These are phyloP conservation scores for Gallinago solitaria DNA, from an alignment of 2,797 vertebrate species.

Conservation along the genomic window DNA sequence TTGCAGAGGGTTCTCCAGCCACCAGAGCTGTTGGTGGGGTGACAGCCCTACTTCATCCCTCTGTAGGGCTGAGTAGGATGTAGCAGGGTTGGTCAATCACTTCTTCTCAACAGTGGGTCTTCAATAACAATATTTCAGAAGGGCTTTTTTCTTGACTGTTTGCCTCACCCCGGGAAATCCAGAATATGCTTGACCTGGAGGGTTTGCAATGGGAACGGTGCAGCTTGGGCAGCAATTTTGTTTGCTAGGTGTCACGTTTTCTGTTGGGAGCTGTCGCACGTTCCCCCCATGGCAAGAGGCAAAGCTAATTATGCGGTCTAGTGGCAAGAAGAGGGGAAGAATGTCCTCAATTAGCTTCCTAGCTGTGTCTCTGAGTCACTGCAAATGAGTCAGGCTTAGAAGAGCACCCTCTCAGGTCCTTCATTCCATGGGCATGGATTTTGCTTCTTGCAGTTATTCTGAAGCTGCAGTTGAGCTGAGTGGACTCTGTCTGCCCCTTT, in stretches of 20 bases:
- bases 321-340: not conserved
- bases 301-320: not conserved
- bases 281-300: not conserved
- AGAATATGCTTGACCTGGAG: not conserved
- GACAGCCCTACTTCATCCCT: not conserved
- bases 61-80: not conserved
- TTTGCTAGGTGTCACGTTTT: not conserved
- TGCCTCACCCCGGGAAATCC: not conserved
- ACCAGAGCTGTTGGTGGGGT: not conserved
- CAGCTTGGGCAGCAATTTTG: not conserved
- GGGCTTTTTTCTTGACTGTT: not conserved
- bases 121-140: not conserved
- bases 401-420: not conserved
- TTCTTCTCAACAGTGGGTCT: not conserved
- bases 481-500: not conserved
- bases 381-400: not conserved
- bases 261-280: not conserved
- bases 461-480: not conserved
- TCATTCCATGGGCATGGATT: fast-evolving
- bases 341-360: not conserved
- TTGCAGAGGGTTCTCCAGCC: not conserved
- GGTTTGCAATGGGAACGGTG: not conserved
- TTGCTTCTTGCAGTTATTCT: not conserved
- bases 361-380: not conserved
- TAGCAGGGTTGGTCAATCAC: not conserved